Percentiles rank a stretch among this genome's conserved stretches.
These are phyloP conservation scores for Mythimna pallens DNA, from an alignment of 2,888 invertebrate species.

Conservation along the genomic window DNA sequence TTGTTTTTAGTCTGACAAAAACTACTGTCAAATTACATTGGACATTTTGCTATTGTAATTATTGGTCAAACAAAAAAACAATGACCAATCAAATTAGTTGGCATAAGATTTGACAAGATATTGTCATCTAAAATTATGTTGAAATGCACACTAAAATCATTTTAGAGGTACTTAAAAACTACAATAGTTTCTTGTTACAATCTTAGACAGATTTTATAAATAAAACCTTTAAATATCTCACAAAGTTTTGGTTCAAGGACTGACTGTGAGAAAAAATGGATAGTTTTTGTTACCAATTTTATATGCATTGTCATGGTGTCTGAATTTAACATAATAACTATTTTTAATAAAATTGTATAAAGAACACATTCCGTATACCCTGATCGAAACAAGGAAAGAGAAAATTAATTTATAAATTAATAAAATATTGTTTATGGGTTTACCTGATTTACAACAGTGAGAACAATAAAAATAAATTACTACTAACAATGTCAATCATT, in stretches of 20 bases:
- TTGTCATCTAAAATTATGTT: neutral
- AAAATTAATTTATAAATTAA: neutral
- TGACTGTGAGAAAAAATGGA: constrained; percentile 23
- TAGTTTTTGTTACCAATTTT: constrained; percentile 29
- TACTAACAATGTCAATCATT: neutral
- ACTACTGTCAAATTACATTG: neutral
- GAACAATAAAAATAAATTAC: neutral
- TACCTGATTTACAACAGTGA: neutral
- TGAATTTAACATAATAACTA: neutral
- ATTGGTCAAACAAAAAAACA: neutral
- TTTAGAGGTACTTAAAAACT: neutral
- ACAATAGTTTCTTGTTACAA: neutral
- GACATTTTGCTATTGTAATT: neutral
- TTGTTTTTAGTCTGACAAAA: neutral
- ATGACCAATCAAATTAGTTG: neutral
- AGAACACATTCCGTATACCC: neutral
- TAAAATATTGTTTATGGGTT: neutral
- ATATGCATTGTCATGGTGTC: constrained; percentile 30
- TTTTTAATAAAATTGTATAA: constrained; percentile 2
- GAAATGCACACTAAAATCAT: neutral
- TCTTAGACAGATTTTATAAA: neutral
- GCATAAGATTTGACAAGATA: neutral
- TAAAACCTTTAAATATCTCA: neutral
- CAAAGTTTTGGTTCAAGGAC: constrained; percentile 31
- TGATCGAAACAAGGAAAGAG: neutral